phyloP scores from a whole-genome alignment of 2,113 vertebrate genomes.

The Anas platyrhynchos region DNA sequence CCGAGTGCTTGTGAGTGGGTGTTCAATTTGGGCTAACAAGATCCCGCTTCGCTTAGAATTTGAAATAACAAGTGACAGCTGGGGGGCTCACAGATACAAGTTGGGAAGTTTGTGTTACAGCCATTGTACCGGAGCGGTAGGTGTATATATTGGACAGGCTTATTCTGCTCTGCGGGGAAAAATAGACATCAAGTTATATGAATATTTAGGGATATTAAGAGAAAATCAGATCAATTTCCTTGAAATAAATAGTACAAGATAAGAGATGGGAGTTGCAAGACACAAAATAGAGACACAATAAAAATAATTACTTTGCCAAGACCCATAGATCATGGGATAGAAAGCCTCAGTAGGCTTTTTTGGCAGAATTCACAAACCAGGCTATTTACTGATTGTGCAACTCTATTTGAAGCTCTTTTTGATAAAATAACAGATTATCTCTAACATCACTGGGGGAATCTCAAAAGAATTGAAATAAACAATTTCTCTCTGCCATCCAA shows the following conservation, averaged over 20 bases:
- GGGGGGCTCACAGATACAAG: not conserved
- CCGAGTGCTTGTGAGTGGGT: not conserved
- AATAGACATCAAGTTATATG: not conserved
- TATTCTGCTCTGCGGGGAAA: not conserved
- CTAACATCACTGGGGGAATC: not conserved
- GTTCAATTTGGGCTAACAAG: constrained; percentile 19
- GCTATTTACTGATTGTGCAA: not conserved
- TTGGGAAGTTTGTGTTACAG: not conserved
- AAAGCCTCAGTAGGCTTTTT: not conserved
- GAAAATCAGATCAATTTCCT: not conserved
- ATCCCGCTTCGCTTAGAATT: not conserved
- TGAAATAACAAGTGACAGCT: not conserved
- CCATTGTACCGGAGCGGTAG: not conserved
- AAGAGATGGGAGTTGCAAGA: not conserved
- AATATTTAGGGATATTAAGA: not conserved
- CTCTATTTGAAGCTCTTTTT: not conserved
- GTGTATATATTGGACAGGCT: not conserved
- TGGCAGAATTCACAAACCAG: not conserved
- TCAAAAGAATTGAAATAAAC: not conserved
- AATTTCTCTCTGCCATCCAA: not conserved
- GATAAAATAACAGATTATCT: not conserved
- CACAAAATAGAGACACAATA: not conserved
- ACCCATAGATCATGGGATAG: not conserved
- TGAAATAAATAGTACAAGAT: not conserved
- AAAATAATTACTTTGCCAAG: not conserved